These are phyloP conservation scores for Phenganax marumi DNA, from an alignment of 92 coral and sea anemone genomes.

Conservation along the genomic window DNA sequence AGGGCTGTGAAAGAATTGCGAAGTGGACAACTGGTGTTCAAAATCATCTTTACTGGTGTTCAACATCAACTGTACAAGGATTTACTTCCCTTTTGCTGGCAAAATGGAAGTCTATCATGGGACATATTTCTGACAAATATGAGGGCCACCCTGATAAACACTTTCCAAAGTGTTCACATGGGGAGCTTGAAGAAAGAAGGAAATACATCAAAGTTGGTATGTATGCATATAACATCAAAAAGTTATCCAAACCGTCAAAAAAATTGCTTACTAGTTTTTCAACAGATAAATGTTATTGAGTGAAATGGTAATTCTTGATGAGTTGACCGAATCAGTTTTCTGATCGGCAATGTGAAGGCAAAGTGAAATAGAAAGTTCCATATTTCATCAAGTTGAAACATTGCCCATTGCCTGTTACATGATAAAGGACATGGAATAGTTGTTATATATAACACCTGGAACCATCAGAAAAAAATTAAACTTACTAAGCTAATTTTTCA, in stretches of 20 bases:
- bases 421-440: too few species aligned
- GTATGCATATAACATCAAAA: background rate
- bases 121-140: constrained; percentile 10
- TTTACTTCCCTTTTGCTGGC: background rate
- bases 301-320: too few species aligned
- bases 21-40: constrained; percentile 29
- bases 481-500: too few species aligned
- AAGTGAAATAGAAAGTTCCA: too few species aligned
- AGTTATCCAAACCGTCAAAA: background rate
- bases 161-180: constrained; percentile 17
- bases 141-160: constrained; percentile 7
- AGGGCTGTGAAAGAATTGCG: background rate
- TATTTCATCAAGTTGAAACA: too few species aligned
- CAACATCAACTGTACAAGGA: constrained; percentile 3
- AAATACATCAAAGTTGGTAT: constrained; percentile 15
- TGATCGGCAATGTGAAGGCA: too few species aligned
- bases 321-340: too few species aligned
- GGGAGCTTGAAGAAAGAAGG: background rate
- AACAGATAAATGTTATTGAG: background rate
- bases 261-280: background rate
- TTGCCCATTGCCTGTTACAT: too few species aligned
- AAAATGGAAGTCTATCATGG: constrained; percentile 12
- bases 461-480: too few species aligned
- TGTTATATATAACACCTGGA: too few species aligned
- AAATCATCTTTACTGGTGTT: constrained; percentile 35